Percentiles rank a stretch among this genome's conserved stretches.
These are phyloP conservation scores for Drosophila simulans DNA, from an alignment of 1,140 invertebrate genomes.

Conservation along the genomic window DNA sequence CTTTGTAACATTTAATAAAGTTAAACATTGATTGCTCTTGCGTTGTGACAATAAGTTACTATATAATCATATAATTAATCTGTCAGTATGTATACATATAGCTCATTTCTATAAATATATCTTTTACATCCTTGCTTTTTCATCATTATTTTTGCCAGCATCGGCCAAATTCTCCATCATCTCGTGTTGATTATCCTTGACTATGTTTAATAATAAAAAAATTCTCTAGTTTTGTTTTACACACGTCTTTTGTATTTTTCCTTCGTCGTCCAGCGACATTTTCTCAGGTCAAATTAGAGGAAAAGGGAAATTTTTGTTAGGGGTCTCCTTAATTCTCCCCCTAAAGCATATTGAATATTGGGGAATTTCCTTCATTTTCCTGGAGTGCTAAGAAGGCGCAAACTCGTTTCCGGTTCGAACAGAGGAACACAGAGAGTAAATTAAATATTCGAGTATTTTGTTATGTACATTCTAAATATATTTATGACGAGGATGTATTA, in stretches of 20 bases:
- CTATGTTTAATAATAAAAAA: constrained; percentile 52
- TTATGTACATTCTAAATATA: constrained; percentile 64
- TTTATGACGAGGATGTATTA: constrained; percentile 17
- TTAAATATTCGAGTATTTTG: constrained; percentile 14
- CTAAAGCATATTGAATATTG: background rate
- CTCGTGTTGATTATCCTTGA: constrained; percentile 60
- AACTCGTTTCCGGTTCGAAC: constrained; percentile 11
- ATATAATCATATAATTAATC: constrained; percentile 53
- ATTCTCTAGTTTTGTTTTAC: constrained; percentile 27
- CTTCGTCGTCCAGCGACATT: constrained; percentile 78
- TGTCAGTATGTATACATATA: constrained; percentile 59
- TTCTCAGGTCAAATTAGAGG: constrained; percentile 54
- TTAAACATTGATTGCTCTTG: constrained; percentile 81
- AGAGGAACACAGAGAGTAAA: constrained; percentile 3
- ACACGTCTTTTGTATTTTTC: constrained; percentile 26
- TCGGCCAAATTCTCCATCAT: constrained; percentile 5
- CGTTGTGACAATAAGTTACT: constrained; percentile 76
- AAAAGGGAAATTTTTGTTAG: constrained; percentile 2
- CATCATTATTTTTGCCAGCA: constrained; percentile 1
- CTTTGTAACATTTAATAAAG: constrained; percentile 77
- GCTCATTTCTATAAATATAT: constrained; percentile 63
- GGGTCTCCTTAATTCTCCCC: background rate
- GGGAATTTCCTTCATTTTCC: constrained; percentile 7
- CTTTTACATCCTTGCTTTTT: constrained; percentile 16
- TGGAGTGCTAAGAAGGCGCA: constrained; percentile 35